phyloP scores from a whole-genome alignment of 2,888 invertebrate species.

The Epinotia nisella region DNA sequence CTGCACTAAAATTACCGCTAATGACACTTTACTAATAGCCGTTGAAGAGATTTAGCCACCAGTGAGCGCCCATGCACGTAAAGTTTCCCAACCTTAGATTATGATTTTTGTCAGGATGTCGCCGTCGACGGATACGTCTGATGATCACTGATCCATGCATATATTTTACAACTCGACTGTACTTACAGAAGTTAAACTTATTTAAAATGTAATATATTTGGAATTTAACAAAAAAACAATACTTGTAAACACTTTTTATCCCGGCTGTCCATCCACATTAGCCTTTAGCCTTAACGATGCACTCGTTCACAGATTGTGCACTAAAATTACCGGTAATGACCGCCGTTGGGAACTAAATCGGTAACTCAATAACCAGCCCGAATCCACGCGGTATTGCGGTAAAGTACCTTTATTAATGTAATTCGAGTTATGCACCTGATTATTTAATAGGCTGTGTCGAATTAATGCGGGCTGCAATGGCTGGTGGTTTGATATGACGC shows the following conservation, averaged over 20 bases:
- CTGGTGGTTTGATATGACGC: too few species aligned
- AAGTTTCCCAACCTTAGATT: too few species aligned
- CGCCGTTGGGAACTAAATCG: constrained; percentile 54
- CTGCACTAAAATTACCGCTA: constrained; percentile 57
- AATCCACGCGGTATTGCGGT: constrained; percentile 17
- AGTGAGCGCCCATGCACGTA: too few species aligned
- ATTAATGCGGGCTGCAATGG: not conserved
- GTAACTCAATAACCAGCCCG: constrained; percentile 46
- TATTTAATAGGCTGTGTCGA: not conserved
- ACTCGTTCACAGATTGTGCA: constrained; percentile 54
- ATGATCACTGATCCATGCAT: too few species aligned
- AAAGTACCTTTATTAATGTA: constrained; percentile 9
- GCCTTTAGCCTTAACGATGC: constrained; percentile 54
- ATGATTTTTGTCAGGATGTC: too few species aligned
- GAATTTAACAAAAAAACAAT: too few species aligned
- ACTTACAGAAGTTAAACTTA: too few species aligned
- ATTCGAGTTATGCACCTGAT: constrained; percentile 9
- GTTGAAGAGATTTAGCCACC: too few species aligned
- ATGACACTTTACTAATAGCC: constrained; percentile 45
- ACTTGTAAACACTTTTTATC: constrained; percentile 5
- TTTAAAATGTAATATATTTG: too few species aligned
- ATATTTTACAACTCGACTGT: too few species aligned
- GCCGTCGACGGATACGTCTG: too few species aligned
- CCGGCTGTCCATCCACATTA: constrained; percentile 6
- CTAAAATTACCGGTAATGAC: constrained; percentile 58